A percentile compares a stretch with the other conserved stretches of the same genome.
Conservation (phyloP, 2,797 vertebrate species). For the Galago senegalensis region DNA sequence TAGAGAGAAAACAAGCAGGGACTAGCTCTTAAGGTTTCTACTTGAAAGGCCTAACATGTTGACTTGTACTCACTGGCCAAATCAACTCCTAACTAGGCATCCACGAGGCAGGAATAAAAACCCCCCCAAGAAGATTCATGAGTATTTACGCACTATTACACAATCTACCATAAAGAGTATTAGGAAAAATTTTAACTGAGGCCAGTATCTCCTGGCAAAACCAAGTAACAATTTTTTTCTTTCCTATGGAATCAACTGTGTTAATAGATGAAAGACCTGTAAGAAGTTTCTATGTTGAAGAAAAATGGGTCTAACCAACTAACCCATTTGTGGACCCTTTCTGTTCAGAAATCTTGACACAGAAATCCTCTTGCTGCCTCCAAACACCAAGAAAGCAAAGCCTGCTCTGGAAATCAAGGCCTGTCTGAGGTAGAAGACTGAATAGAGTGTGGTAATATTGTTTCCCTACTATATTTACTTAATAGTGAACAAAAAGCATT, state of each 20-base stretch:
- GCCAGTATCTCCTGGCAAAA: background rate
- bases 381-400: background rate
- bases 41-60: background rate
- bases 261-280: background rate
- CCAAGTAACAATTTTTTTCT: background rate
- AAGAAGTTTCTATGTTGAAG: slow-evolving; percentile 15
- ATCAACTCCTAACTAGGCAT: background rate
- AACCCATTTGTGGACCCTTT: background rate
- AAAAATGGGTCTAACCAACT: slow-evolving; percentile 40
- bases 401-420: background rate
- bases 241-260: background rate
- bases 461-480: background rate
- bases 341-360: background rate
- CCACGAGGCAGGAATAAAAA: background rate
- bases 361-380: background rate
- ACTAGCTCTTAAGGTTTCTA: slow-evolving; percentile 1
- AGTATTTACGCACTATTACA: slow-evolving; percentile 25
- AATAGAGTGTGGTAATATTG: background rate
- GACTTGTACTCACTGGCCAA: background rate
- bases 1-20: background rate
- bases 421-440: background rate
- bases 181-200: background rate
- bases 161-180: background rate
- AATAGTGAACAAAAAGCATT: background rate
- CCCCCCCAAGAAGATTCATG: background rate